Evolutionary conservation across 2,888 invertebrate species (phyloP).

Genomic region (Calameuta idolon): DNA sequence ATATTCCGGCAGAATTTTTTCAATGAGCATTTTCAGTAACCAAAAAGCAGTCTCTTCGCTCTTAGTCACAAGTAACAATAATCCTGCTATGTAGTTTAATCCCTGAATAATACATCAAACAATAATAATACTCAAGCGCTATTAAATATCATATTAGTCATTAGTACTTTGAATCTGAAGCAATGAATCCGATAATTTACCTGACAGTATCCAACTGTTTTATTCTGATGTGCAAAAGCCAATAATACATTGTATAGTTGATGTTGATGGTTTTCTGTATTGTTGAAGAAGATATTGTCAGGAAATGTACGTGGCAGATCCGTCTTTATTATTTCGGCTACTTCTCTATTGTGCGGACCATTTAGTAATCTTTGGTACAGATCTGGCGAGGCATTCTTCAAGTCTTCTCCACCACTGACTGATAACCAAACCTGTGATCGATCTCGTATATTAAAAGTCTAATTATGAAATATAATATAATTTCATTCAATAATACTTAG

Average conservation of each 20-base stretch:
- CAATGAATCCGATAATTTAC: constrained; percentile 55
- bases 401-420: constrained; percentile 82
- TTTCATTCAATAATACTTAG: background rate
- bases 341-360: constrained; percentile 77
- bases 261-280: constrained; percentile 78
- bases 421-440: constrained; percentile 81
- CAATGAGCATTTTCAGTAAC: constrained; percentile 90
- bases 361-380: constrained; percentile 78
- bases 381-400: constrained; percentile 75
- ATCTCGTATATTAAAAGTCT: constrained; percentile 64
- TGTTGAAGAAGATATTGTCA: constrained; percentile 92
- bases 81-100: constrained; percentile 91
- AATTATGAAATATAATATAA: background rate
- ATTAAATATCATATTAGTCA: background rate
- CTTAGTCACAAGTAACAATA: constrained; percentile 86
- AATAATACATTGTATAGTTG: constrained; percentile 87
- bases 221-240: constrained; percentile 90
- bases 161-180: background rate
- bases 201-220: constrained; percentile 91
- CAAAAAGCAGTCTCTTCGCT: constrained; percentile 94
- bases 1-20: constrained; percentile 87
- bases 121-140: constrained; percentile 11
- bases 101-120: constrained; percentile 71
- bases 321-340: constrained; percentile 85
- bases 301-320: constrained; percentile 95